Percentiles rank a stretch among this genome's conserved stretches.
phyloP scores from a whole-genome alignment of 2,797 vertebrate genomes.

The Artibeus jamaicensis region DNA sequence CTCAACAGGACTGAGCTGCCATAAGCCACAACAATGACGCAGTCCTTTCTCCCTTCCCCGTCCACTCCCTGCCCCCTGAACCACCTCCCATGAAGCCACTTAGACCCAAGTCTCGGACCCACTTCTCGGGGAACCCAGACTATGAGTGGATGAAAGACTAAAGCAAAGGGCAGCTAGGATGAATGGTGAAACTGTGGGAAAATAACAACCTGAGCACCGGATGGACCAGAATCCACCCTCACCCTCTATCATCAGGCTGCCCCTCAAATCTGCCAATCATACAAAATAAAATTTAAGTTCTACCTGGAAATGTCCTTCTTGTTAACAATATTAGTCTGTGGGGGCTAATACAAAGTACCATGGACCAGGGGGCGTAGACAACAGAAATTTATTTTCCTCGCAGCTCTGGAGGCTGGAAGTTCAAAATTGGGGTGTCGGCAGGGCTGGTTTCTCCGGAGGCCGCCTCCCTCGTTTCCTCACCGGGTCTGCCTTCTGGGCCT shows the following conservation, averaged over 20 bases:
- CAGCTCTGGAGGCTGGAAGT: not conserved
- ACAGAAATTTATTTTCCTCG: not conserved
- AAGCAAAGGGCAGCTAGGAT: not conserved
- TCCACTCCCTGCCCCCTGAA: accelerated
- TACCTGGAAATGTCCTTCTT: not conserved
- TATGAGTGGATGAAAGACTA: accelerated
- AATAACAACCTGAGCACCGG: accelerated
- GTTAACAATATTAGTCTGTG: not conserved
- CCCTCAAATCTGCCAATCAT: not conserved
- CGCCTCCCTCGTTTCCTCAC: not conserved
- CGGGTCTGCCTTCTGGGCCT: accelerated
- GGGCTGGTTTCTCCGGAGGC: not conserved
- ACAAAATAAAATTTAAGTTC: not conserved
- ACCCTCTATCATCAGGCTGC: accelerated
- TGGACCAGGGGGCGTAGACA: accelerated
- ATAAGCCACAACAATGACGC: too few species aligned
- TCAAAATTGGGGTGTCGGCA: accelerated
- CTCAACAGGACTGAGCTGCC: not conserved
- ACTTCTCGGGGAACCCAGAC: not conserved
- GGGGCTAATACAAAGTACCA: too few species aligned
- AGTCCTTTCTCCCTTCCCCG: not conserved
- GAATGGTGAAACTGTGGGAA: not conserved
- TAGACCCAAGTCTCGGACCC: not conserved
- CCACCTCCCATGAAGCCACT: not conserved
- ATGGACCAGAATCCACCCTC: accelerated